Evolutionary conservation across 2,113 vertebrate genomes (phyloP).

Genomic region (Pedionomus torquatus): DNA sequence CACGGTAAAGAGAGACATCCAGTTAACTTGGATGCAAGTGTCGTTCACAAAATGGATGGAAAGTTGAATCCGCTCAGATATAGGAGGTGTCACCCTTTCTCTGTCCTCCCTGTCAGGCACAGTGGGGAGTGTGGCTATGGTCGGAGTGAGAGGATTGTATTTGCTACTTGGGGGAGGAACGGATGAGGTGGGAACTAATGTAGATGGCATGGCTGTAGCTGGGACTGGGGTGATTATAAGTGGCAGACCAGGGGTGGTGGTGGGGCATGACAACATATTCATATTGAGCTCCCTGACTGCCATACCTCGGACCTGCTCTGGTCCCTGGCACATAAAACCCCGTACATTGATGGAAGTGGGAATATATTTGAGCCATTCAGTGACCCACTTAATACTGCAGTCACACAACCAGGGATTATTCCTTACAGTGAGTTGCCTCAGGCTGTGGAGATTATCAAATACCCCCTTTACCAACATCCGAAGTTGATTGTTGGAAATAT

Average conservation of each 20-base stretch:
- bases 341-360: conserved; percentile 88
- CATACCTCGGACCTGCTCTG: conserved; percentile 94
- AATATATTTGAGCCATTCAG: conserved; percentile 93
- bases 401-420: conserved; percentile 96
- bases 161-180: conserved; percentile 49
- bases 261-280: conserved; percentile 91
- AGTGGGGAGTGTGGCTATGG: conserved; percentile 75
- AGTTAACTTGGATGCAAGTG: conserved; percentile 90
- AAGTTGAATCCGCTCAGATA: conserved; percentile 87
- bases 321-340: conserved; percentile 93
- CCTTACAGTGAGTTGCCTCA: conserved; percentile 90
- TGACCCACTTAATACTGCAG: conserved; percentile 96
- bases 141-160: conserved; percentile 52
- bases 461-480: conserved; percentile 88
- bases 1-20: conserved; percentile 90
- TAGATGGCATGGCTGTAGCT: conserved; percentile 67
- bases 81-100: conserved; percentile 79
- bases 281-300: conserved; percentile 93
- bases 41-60: conserved; percentile 91
- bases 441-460: conserved; percentile 88
- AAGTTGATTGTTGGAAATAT: conserved; percentile 94
- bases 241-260: conserved; percentile 72
- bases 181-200: conserved; percentile 43
- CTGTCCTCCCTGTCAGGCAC: conserved; percentile 72
- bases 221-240: conserved; percentile 72